phyloP scores from a whole-genome alignment of 2,797 vertebrate species.

The Morus bassanus region DNA sequence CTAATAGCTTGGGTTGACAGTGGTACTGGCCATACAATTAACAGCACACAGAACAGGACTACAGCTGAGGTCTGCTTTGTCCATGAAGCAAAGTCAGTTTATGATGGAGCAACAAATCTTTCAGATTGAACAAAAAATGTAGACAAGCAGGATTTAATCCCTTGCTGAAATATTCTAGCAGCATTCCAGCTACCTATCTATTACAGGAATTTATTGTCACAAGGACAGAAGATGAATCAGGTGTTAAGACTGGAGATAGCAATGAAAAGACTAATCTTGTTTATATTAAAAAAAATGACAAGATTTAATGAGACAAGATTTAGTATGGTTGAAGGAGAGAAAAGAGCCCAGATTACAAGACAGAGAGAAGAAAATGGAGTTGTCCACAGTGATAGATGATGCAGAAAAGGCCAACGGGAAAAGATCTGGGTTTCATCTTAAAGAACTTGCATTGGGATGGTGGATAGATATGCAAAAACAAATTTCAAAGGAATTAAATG shows the following conservation, averaged over 20 bases:
- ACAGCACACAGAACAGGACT: not conserved
- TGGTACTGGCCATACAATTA: not conserved
- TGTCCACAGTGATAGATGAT: not conserved
- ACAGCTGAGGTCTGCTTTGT: not conserved
- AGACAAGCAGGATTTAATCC: not conserved
- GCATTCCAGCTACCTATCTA: not conserved
- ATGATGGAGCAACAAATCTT: not conserved
- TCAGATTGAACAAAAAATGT: not conserved
- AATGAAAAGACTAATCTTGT: not conserved
- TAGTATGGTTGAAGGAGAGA: not conserved
- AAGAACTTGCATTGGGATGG: not conserved
- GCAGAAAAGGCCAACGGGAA: not conserved
- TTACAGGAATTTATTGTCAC: not conserved
- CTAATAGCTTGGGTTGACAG: not conserved
- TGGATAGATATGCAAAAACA: not conserved
- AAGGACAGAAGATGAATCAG: not conserved
- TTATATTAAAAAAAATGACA: not conserved
- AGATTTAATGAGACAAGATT: not conserved
- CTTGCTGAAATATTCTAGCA: not conserved
- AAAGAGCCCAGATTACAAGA: not conserved
- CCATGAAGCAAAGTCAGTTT: not conserved
- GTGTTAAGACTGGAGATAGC: not conserved
- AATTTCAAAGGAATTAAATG: not conserved
- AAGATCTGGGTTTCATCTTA: not conserved
- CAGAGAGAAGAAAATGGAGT: not conserved